Evolutionary conservation across 2,888 invertebrate genomes (phyloP).

Genomic region (Drosophila mulleri): DNA sequence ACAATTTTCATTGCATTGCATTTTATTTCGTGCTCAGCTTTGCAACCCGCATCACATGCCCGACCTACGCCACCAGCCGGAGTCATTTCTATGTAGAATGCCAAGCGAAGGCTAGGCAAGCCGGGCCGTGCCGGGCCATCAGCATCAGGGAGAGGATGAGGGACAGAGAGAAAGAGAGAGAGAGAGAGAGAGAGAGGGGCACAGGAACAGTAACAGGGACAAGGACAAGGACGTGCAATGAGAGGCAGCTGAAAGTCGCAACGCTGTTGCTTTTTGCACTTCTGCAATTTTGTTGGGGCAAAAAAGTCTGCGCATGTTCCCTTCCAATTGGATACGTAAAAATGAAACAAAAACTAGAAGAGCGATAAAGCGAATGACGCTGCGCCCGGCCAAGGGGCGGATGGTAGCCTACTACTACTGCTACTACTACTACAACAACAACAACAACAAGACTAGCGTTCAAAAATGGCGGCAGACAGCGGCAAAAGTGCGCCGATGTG

Average conservation of each 20-base stretch:
- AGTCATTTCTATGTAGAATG: slow-evolving; percentile 37
- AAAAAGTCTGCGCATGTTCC: slow-evolving; percentile 82
- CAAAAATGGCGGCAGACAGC: slow-evolving; percentile 51
- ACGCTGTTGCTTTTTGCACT: slow-evolving; percentile 44
- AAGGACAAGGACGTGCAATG: slow-evolving; percentile 10
- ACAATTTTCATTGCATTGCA: slow-evolving; percentile 78
- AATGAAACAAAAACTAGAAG: slow-evolving; percentile 62
- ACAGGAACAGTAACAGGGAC: not conserved
- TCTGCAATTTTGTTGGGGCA: slow-evolving; percentile 62
- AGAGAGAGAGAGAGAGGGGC: slow-evolving; percentile 7
- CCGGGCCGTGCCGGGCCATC: slow-evolving; percentile 18
- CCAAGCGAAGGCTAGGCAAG: slow-evolving; percentile 12
- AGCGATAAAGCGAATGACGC: slow-evolving; percentile 50
- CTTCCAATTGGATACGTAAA: slow-evolving; percentile 62
- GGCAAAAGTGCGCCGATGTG: slow-evolving; percentile 4
- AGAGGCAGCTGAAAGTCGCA: slow-evolving; percentile 15
- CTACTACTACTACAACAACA: slow-evolving; percentile 1
- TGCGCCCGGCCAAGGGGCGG: slow-evolving; percentile 3
- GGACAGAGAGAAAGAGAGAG: slow-evolving; percentile 11
- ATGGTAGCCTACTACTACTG: slow-evolving; percentile 13
- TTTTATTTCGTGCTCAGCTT: slow-evolving; percentile 62
- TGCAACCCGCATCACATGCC: slow-evolving; percentile 14
- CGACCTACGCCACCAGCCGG: slow-evolving; percentile 41
- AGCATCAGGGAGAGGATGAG: not conserved
- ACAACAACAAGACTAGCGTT: slow-evolving; percentile 41